These are phyloP conservation scores for Conomelus anceps DNA, from an alignment of 2,888 invertebrate species.

Conservation along the genomic window DNA sequence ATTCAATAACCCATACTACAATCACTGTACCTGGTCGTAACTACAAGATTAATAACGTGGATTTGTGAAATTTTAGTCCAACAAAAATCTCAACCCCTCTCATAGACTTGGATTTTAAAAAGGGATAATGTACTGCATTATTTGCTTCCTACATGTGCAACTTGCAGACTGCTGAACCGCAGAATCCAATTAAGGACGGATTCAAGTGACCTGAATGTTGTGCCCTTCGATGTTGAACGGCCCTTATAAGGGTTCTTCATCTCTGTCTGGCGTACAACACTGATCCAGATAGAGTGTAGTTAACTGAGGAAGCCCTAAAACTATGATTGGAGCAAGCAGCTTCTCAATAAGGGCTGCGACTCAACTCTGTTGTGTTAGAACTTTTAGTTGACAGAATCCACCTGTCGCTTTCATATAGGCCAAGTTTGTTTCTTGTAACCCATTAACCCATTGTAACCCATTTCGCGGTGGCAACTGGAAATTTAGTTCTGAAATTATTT, in stretches of 20 bases:
- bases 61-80: no score
- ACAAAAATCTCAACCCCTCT: no score
- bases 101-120: neutral
- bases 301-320: neutral
- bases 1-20: no score
- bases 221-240: neutral
- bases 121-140: neutral
- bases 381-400: neutral
- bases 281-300: neutral
- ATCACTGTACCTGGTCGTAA: no score
- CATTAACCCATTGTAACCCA: neutral
- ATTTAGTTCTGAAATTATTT: no score
- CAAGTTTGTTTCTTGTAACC: neutral
- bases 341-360: neutral
- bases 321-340: neutral
- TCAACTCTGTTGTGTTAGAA: neutral
- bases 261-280: no score
- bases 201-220: neutral
- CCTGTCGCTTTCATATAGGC: neutral
- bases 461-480: no score
- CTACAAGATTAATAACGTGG: no score
- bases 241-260: neutral
- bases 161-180: neutral
- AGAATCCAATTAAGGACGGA: neutral
- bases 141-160: neutral